Conservation (phyloP, 2,888 invertebrate genomes). For the Coremacera marginata region DNA sequence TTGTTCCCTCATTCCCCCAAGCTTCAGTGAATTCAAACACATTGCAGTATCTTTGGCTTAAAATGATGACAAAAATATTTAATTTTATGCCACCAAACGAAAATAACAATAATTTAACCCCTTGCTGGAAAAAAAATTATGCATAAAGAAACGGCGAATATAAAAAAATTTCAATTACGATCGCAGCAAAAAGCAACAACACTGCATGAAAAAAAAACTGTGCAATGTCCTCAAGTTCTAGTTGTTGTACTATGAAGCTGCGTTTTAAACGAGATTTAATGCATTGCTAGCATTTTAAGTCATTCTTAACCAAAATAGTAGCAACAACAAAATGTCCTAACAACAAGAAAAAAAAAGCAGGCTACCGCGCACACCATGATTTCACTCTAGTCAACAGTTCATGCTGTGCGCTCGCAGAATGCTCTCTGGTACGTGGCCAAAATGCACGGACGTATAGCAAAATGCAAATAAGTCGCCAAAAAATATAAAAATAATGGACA, state of each 20-base stretch:
- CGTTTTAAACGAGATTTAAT: conserved; percentile 3
- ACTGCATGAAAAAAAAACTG: neutral
- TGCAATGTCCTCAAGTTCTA: neutral
- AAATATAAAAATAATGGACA: conserved; percentile 22
- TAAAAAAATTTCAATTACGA: conserved; percentile 7
- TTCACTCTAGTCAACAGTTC: neutral
- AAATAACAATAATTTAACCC: neutral
- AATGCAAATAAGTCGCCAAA: conserved; percentile 11
- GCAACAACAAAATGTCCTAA: neutral
- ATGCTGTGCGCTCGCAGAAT: neutral
- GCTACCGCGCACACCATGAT: neutral
- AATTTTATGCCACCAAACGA: neutral
- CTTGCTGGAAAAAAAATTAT: neutral
- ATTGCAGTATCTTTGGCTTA: neutral
- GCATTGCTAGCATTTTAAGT: conserved; percentile 1
- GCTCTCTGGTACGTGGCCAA: neutral
- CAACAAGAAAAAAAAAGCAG: neutral
- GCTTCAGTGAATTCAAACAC: neutral
- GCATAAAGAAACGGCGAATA: neutral
- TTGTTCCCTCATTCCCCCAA: neutral
- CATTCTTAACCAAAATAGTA: neutral
- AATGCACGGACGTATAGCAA: neutral
- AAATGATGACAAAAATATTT: neutral
- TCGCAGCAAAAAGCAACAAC: neutral
- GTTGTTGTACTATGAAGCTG: too few relatives aligned